Evolutionary conservation across 2,113 vertebrate genomes (phyloP).

Genomic region (Cochlearius cochlearius): DNA sequence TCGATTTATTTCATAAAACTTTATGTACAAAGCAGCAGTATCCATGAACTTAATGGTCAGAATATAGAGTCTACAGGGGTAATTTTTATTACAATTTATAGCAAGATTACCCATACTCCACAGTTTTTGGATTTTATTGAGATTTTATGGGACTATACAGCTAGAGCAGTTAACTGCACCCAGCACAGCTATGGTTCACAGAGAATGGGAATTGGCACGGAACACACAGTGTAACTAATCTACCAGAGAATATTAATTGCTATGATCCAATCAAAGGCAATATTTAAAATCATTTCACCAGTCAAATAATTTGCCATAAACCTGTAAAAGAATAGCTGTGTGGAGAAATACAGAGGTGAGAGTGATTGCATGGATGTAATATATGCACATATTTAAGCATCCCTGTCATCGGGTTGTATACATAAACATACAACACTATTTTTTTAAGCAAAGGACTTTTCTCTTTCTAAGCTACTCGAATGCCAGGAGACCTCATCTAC

Average conservation of each 20-base stretch:
- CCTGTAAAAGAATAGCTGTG: neutral
- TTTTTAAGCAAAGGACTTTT: conserved; percentile 21
- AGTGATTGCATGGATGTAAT: neutral
- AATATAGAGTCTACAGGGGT: conserved; percentile 73
- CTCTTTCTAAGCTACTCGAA: conserved; percentile 13
- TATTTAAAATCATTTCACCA: conserved; percentile 52
- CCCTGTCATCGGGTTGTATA: neutral
- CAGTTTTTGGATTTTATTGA: conserved; percentile 75
- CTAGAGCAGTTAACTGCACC: conserved; percentile 53
- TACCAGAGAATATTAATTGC: conserved; percentile 68
- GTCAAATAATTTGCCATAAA: conserved; percentile 49
- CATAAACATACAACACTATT: neutral
- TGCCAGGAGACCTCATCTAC: neutral
- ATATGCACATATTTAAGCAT: neutral
- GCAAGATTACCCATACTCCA: conserved; percentile 73
- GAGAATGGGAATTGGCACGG: conserved; percentile 21
- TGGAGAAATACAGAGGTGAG: neutral
- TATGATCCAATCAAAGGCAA: conserved; percentile 53
- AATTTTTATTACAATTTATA: conserved; percentile 81
- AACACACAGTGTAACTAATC: conserved; percentile 35
- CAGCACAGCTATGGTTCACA: conserved; percentile 20
- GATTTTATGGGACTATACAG: conserved; percentile 68
- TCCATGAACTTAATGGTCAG: conserved; percentile 76
- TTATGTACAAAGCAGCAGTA: conserved; percentile 78
- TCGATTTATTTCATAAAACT: conserved; percentile 83